Conservation (phyloP, 2,113 vertebrate species). For the Nannobrachium achirus region DNA sequence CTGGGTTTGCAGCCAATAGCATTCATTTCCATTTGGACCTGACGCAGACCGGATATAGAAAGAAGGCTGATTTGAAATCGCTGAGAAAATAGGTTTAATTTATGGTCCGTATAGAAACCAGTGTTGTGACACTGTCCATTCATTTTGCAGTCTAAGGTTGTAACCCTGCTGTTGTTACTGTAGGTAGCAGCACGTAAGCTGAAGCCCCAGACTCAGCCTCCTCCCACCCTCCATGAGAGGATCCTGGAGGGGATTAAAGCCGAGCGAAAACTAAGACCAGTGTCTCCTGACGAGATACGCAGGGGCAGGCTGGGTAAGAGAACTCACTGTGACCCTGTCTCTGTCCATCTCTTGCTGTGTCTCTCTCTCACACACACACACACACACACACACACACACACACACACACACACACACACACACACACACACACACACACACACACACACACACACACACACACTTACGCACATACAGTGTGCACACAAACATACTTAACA, state of each 20-base stretch:
- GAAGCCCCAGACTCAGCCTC: constrained; percentile 90
- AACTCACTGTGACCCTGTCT: background rate
- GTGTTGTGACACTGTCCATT: too few species aligned
- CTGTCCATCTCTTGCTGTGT: background rate
- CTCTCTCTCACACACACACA: background rate
- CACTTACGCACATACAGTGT: background rate
- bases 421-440: background rate
- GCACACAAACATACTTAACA: background rate
- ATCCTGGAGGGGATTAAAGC: constrained; percentile 96
- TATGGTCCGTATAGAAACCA: too few species aligned
- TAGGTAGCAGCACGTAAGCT: constrained; percentile 93
- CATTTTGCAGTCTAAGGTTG: too few species aligned
- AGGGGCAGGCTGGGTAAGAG: constrained; percentile 87
- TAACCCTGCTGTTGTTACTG: too few species aligned
- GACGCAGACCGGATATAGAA: too few species aligned
- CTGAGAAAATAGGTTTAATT: too few species aligned
- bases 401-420: constrained; percentile 29
- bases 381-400: constrained; percentile 3
- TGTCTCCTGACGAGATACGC: constrained; percentile 90
- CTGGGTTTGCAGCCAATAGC: too few species aligned
- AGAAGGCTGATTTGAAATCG: too few species aligned
- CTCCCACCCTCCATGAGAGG: constrained; percentile 94
- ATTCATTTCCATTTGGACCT: too few species aligned
- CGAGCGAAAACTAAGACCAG: constrained; percentile 92
- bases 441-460: background rate